Percentiles rank a stretch among this genome's conserved stretches.
Evolutionary conservation across 2,888 invertebrate genomes (phyloP).

Genomic region (Drosophila subsilvestris): DNA sequence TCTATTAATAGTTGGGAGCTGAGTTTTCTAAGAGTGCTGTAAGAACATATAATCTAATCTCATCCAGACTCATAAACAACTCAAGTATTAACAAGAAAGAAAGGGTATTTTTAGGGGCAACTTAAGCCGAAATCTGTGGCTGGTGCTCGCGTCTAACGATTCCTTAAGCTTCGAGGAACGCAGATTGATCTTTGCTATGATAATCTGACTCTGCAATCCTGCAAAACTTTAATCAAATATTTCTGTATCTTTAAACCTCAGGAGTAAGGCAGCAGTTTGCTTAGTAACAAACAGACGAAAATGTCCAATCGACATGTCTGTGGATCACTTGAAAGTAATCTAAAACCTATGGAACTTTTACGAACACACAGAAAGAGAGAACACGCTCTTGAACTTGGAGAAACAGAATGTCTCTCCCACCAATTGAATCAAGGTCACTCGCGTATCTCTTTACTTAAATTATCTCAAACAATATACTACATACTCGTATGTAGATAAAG

Average conservation of each 20-base stretch:
- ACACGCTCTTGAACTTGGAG: slow-evolving; percentile 16
- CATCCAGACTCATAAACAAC: slow-evolving; percentile 22
- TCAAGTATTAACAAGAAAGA: neutral
- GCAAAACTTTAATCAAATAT: too few species aligned
- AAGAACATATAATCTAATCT: slow-evolving; percentile 5
- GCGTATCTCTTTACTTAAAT: neutral
- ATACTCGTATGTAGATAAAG: slow-evolving; percentile 9
- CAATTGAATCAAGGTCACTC: neutral
- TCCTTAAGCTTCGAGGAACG: too few species aligned
- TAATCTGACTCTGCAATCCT: too few species aligned
- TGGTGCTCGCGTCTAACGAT: too few species aligned
- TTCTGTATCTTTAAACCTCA: too few species aligned
- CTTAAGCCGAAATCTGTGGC: neutral
- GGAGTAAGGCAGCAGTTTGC: too few species aligned
- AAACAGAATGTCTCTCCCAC: slow-evolving; percentile 9
- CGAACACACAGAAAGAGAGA: neutral
- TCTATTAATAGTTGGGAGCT: neutral
- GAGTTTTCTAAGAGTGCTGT: neutral
- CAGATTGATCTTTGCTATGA: too few species aligned
- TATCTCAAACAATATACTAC: neutral
- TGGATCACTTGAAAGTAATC: neutral
- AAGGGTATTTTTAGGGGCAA: neutral
- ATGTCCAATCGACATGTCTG: neutral
- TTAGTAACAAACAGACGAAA: too few species aligned
- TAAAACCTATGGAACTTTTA: neutral